Percentiles rank a stretch among this genome's conserved stretches.
Conservation (phyloP, 2,888 invertebrate genomes). For the Piscicola geometra region DNA sequence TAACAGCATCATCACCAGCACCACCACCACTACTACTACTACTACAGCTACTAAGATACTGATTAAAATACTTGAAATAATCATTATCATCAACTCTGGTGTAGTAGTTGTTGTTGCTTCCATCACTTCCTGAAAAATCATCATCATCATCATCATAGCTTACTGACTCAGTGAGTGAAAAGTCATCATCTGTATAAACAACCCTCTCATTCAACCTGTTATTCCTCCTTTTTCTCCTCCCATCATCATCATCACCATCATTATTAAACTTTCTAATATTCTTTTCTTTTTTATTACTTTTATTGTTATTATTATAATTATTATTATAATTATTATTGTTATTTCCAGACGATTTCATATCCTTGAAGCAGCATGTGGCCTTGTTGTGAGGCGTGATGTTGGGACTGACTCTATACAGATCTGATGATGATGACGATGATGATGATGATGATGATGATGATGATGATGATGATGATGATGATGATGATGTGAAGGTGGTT, state of each 20-base stretch:
- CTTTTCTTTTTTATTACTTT: background rate
- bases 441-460: conserved; percentile 15
- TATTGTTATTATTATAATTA: background rate
- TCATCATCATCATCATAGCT: background rate
- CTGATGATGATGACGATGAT: conserved; percentile 3
- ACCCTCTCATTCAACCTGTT: background rate
- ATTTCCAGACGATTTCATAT: background rate
- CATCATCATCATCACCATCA: background rate
- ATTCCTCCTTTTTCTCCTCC: background rate
- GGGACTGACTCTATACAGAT: background rate
- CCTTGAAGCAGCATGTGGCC: background rate
- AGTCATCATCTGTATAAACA: background rate
- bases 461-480: conserved; percentile 19
- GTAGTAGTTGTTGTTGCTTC: background rate
- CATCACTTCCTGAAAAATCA: background rate
- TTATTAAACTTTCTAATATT: background rate
- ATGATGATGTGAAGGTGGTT: background rate
- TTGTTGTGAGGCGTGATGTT: background rate
- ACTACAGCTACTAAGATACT: background rate
- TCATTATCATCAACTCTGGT: conserved; percentile 11
- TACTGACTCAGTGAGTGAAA: conserved; percentile 1
- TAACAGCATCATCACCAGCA: too few relatives aligned
- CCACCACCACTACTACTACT: background rate
- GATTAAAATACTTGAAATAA: background rate
- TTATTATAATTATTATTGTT: background rate